Conservation (phyloP, 2,797 vertebrate species). For the Hafferia zeledoni region DNA sequence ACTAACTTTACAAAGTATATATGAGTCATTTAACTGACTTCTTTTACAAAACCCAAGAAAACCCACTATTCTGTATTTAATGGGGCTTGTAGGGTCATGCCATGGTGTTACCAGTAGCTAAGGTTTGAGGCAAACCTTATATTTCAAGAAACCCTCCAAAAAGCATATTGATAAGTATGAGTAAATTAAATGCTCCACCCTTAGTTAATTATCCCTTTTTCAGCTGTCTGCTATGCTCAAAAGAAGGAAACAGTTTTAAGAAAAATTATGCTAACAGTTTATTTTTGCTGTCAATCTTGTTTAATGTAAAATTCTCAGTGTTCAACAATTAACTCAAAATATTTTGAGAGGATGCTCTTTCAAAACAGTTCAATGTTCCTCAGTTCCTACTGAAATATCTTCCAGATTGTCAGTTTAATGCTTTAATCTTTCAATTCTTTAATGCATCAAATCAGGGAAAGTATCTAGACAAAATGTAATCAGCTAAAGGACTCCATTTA, state of each 20-base stretch:
- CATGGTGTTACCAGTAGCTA: neutral
- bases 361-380: neutral
- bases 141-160: neutral
- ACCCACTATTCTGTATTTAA: neutral
- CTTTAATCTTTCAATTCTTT: neutral
- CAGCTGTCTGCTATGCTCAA: neutral
- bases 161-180: neutral
- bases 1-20: neutral
- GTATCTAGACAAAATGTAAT: neutral
- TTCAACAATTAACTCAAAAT: neutral
- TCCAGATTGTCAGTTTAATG: neutral
- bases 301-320: neutral
- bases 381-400: neutral
- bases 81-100: neutral
- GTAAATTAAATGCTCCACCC: neutral
- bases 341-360: neutral
- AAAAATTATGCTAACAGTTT: neutral
- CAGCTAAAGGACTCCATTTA: neutral
- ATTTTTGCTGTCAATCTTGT: neutral
- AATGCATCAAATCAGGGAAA: neutral
- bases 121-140: neutral
- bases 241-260: neutral
- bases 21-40: neutral
- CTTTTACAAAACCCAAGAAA: neutral
- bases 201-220: neutral